Conservation (phyloP, 2,113 vertebrate species). For the Puma concolor region DNA sequence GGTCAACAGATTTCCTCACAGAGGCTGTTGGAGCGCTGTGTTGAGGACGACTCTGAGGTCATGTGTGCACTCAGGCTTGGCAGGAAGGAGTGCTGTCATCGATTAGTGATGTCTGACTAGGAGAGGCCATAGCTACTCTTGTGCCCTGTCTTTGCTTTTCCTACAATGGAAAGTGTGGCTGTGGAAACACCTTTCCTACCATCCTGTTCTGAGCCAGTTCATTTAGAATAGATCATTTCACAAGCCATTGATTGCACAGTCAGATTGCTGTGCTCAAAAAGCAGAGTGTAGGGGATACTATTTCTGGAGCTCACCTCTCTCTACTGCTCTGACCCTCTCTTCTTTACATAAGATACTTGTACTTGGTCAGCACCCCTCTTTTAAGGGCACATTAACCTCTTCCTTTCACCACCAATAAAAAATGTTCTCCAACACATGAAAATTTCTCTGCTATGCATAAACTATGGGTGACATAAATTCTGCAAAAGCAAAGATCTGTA, state of each 20-base stretch:
- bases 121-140: accelerated
- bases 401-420: neutral
- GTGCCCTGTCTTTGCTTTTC: neutral
- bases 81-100: neutral
- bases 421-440: conserved; percentile 17
- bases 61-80: neutral
- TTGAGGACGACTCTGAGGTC: neutral
- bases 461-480: neutral
- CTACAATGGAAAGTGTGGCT: neutral
- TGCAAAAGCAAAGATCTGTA: conserved; percentile 29
- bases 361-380: neutral
- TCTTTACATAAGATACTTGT: neutral
- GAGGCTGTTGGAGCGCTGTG: too few species aligned
- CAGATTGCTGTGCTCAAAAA: neutral
- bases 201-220: neutral
- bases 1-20: neutral
- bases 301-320: neutral
- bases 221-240: conserved; percentile 7
- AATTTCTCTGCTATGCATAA: neutral
- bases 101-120: neutral
- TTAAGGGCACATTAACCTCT: neutral
- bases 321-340: neutral
- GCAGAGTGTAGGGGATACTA: neutral
- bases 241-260: neutral
- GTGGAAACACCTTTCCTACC: neutral